Evolutionary conservation across 2,113 vertebrate species (phyloP), one percentile per base, ranked within the genome.

Genomic region (Ceyx cyanopectus): DNA sequence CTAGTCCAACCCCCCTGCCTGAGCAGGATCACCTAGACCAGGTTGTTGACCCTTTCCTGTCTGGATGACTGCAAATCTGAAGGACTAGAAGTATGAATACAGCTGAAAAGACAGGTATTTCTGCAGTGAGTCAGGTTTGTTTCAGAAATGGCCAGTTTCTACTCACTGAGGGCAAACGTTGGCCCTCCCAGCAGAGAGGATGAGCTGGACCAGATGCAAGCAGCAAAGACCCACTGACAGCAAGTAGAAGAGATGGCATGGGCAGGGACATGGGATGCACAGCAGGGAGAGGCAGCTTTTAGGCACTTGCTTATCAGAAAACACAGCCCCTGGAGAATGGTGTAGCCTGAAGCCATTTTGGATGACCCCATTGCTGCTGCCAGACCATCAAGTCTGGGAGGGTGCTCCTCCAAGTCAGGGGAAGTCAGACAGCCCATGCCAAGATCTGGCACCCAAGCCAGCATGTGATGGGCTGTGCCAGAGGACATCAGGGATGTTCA

Each of bases 81-180:
- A 75, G 56, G 46, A 21, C 4, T 34, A 51, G 43, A 77, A 56
- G 34, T 23, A 34, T 12, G 40, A 70, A 54, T 10, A 23, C 18
- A 16, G 32, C 43, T 54, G 61, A 70, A 62, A 81, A 86, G 53
- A 29, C 8, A 75, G 48, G 16, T 72, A 3, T 20, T 51, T 4
- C 37, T 77, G 20, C 26, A 9, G 14, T 1, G 2, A 24, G 8
- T 30, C 46, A 23, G 22, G 50, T 62, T 67, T 58, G 45, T 67
- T 56, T 83, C 60, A 13, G 61, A 81, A 32, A 2, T n/a, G 12
- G 13, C 63, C 40, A 83, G 12, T 22, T 77, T 65, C 15, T 17
- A 21, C 23, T 30, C 3, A 1, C 41, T 24, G 24, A 70, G 56
- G 29, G 27, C 23, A 19, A 0, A 0, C 17, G 10, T n/a, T 61